Evolutionary conservation across 2,888 invertebrate species (phyloP), one percentile per base, ranked within the genome.

Genomic region (Alentia gelatinosa): DNA sequence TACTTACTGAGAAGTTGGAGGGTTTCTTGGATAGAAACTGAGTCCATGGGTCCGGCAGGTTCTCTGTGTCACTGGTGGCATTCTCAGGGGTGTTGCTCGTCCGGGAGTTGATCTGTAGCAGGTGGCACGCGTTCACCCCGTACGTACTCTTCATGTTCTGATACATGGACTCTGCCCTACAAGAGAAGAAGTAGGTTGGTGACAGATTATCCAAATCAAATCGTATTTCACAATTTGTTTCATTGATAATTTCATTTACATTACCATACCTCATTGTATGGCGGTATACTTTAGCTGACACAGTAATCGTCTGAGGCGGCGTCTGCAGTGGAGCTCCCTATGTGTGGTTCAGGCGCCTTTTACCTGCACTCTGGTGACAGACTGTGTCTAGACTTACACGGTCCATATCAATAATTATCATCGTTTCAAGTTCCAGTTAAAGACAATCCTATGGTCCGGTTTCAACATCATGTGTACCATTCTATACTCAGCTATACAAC

Each of bases 81-180:
- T 93, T 94, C 56, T 95, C 95, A 30, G 94, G 92, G 7, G 94
- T 93, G 26, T 93, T 93, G 26, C 94, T 91, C 7, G 94, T 94
- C 23, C 95, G 94, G 0, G 99, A 99, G 96, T 99, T 99, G 92
- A 99, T 98, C 95, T 97, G 97, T 91, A 99, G 96, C 94, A 99
- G 97, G 95, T 99, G 98, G 96, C 99, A 99, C 95, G 98, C 98
- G 94, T 97, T 97, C 56, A 97, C 97, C 19, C 99, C 99, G 96
- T 98, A 99, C 23, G 98, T 97, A 89, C 98, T 97, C 96, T 98
- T 98, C 95, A 99, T 97, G 92, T 97, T 97, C 94, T 98, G 98
- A 96, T 98, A 98, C 91, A 98, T 97, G 93, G 97, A 97, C 95
- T 98, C 98, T 90, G 98, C 98, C 95, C 98, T 98, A 94, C 0